Conservation (phyloP, 2,797 vertebrate genomes). For the Lagocephalus sceleratus region DNA sequence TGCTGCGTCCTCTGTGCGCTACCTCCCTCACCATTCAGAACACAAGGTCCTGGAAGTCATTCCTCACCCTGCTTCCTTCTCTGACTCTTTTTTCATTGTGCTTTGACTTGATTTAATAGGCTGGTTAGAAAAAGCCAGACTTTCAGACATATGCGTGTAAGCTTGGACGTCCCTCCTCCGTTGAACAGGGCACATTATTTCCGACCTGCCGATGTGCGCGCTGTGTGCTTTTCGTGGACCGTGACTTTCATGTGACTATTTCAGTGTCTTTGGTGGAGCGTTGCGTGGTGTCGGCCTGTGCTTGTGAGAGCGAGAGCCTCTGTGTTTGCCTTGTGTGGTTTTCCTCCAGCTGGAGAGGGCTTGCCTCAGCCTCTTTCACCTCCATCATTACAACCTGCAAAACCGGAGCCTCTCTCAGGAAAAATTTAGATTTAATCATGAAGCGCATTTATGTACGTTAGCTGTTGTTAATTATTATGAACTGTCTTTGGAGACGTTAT, state of each 20-base stretch:
- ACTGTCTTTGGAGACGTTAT: no score
- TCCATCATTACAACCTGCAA: constrained; percentile 15
- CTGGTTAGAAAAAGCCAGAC: constrained; percentile 9
- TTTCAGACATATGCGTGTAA: neutral
- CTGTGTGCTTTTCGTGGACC: constrained; percentile 29
- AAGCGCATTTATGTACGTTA: no score
- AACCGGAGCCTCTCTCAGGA: neutral
- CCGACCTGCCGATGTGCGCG: constrained; percentile 11
- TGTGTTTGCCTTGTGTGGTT: constrained; percentile 60
- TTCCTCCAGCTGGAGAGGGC: constrained; percentile 43
- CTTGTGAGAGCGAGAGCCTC: constrained; percentile 27
- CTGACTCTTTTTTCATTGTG: neutral
- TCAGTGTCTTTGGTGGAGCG: constrained; percentile 51
- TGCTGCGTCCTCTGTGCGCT: no score
- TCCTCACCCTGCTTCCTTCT: neutral
- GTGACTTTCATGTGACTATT: constrained; percentile 44
- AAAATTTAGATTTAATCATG: no score
- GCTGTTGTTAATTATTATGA: no score
- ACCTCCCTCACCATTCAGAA: no score
- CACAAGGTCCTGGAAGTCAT: no score
- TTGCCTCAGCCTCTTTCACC: constrained; percentile 37
- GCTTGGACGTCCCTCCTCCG: no score
- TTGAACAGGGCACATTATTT: constrained; percentile 33
- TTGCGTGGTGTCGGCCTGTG: constrained; percentile 3
- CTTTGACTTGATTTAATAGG: constrained; percentile 13